Evolutionary conservation across 2,888 invertebrate species (phyloP), one percentile per base, ranked within the genome.

Genomic region (Melanophora roralis): DNA sequence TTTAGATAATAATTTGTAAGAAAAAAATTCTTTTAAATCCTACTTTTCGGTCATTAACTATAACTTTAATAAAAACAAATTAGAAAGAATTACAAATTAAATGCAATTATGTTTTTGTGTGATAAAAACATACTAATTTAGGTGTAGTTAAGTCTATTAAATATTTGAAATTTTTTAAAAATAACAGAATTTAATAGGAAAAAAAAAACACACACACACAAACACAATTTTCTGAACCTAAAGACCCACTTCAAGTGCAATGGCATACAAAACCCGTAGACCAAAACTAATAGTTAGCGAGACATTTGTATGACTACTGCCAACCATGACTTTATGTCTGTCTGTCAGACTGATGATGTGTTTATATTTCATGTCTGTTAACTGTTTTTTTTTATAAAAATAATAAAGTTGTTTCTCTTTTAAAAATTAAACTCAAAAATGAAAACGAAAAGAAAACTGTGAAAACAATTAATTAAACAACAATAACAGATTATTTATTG

Each of bases 231-330:
- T 69, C 7, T 32, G 47, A 64, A 64, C 72, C 72, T 53, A 53
- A 62, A 78, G 60, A 72, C 67, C 67, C 72, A 78, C 72, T 78
- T 78, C 53, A 67, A 78, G 78, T 78, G 78, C 72, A 78, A 32
- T 67, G 72, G 60, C 78, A 78, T 38, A 78, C 27, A 78, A 72
- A 78, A 72, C 67, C 38, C 53, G 45, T 72, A 78, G 78, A 78
- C 72, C 78, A 69, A 76, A 74, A 69, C 69, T 49, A 69, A 49
- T 60, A 55, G 49, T 69, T 43, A 62, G 47, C 64, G 49, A 76
- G 69, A 64, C 64, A 64, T 49, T 64, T 49, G 32, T 49, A n/a
- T 73, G 64, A 55, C n/a, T 55, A 53, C 7, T 27, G 27, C 27
- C 27, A 27, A 27, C 8, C 38, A 38, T 12, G 32, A 27, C 40